Base-by-base conservation (phyloP, 2,797 vertebrate genomes). In the Pangasius larnaudii region DNA sequence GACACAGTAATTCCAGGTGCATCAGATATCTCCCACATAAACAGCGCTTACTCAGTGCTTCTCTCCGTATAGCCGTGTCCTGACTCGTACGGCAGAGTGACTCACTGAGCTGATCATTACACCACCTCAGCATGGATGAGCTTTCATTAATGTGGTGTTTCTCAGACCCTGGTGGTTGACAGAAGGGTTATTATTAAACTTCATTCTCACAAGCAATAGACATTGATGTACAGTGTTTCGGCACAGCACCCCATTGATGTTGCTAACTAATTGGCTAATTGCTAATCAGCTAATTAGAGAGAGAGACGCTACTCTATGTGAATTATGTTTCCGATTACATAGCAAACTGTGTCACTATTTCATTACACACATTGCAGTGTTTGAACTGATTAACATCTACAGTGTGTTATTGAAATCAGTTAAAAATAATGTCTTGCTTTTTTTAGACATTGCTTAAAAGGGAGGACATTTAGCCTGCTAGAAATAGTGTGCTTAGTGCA, bases 1-100 rank as follows among this genome's bases (percentile, higher is more conserved):
- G 42, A 72, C 27, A 36, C 69, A 56, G 65, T 72, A 87, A 86
- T 82, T 86, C 59, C 90, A 91, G 85, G 89, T 90, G 90, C 85
- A 77, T 86, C 59, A 71, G 81, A 86, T 88, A 74, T 16, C 51
- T 74, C 36, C 53, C 46, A 27, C 77, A 18, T 58, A 8, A 81
- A 56, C 77, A 71, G 24, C 6, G 42, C 77, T 67, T 71, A 67
- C 10, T 13, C 22, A n/a, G 75, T 5, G 85, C 16, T 67, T 79
- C 61, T 79, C 10, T 24, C n/a, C 9, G 24, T 42, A 78, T 8
- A 58, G 65, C 27, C 22, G 10, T 51, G 67, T 72, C n/a, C 65
- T 27, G 79, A 84, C 39, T 61, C 59, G 27, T 42, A 16, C 56
- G 9, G 5, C 58, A 42, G 33, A 59, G 3, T 61, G 36, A 24